Conservation (phyloP, 2,113 vertebrate genomes). For the Sebastes fasciatus region DNA sequence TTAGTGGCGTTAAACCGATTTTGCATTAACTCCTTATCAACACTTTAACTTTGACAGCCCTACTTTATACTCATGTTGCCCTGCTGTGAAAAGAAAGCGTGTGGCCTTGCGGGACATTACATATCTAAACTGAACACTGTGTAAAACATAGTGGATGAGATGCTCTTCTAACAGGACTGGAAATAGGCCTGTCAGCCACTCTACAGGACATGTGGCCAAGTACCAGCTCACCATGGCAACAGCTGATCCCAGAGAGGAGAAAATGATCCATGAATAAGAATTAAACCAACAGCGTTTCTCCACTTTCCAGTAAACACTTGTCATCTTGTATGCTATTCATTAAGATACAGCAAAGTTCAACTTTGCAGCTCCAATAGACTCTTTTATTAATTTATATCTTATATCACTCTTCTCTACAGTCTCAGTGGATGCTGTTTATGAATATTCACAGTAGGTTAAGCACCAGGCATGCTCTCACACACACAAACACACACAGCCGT, state of each 20-base stretch:
- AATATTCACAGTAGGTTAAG: conserved; percentile 21
- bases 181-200: conserved; percentile 46
- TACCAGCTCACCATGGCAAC: conserved; percentile 70
- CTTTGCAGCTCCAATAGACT: background rate
- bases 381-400: background rate
- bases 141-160: conserved; percentile 19
- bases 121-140: background rate
- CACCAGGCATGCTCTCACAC: background rate
- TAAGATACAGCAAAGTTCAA: background rate
- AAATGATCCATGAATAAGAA: conserved; percentile 48
- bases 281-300: conserved; percentile 3
- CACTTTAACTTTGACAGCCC: too few relatives aligned
- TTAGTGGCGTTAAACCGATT: too few relatives aligned
- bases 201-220: conserved; percentile 44
- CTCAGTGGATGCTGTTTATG: background rate
- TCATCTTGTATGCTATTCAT: background rate
- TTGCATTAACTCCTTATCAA: too few relatives aligned
- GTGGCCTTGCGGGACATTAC: background rate
- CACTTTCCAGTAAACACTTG: background rate
- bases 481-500: background rate
- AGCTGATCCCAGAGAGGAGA: conserved; percentile 34
- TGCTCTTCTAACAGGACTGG: conserved; percentile 13
- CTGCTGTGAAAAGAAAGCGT: background rate
- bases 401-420: background rate
- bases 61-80: too few relatives aligned